phyloP scores from a whole-genome alignment of 2,113 vertebrate genomes.

The Pelecanus crispus region DNA sequence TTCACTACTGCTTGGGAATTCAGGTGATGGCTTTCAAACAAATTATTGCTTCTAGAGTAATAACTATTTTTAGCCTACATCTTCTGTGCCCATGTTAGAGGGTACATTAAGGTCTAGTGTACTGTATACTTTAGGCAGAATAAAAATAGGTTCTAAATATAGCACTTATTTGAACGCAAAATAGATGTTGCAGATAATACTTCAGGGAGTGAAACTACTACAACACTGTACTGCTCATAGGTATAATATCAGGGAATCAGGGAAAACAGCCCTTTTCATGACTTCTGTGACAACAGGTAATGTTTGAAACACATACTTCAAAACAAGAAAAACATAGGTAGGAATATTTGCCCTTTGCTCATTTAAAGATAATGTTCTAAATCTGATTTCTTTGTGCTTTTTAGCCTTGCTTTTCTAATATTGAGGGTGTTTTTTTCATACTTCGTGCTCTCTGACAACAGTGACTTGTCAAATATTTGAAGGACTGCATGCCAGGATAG shows the following conservation, averaged over 20 bases:
- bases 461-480: background rate
- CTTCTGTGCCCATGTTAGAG: slow-evolving; percentile 46
- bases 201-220: background rate
- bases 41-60: slow-evolving; percentile 39
- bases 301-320: background rate
- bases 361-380: background rate
- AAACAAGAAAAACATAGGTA: background rate
- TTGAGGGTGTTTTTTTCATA: background rate
- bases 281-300: background rate
- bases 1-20: slow-evolving; percentile 12
- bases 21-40: slow-evolving; percentile 34
- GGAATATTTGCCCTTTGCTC: background rate
- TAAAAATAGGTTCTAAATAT: slow-evolving; percentile 60
- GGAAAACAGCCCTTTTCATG: background rate
- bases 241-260: background rate
- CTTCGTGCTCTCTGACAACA: background rate
- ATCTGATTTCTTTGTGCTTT: background rate
- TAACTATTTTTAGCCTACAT: slow-evolving; percentile 51
- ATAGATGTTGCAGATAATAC: slow-evolving; percentile 18
- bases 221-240: background rate
- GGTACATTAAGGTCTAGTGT: slow-evolving; percentile 54
- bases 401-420: background rate
- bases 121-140: slow-evolving; percentile 32
- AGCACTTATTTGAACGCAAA: slow-evolving; percentile 26
- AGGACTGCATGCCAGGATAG: background rate